Conservation (phyloP, 1,140 invertebrate genomes). For the Brachionus rotundiformis region DNA sequence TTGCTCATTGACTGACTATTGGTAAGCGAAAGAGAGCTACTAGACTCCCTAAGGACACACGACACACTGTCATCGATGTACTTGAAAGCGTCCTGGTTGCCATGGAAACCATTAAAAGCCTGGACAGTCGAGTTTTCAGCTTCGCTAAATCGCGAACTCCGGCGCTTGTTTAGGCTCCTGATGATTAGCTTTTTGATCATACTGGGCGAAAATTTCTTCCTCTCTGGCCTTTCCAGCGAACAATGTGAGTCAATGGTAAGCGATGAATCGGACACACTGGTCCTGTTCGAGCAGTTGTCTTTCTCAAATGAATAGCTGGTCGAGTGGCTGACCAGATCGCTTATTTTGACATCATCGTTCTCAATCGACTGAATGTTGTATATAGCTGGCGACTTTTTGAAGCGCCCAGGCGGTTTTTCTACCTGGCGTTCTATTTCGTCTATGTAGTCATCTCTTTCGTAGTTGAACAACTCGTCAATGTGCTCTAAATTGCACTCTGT, state of each 20-base stretch:
- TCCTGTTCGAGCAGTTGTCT: neutral
- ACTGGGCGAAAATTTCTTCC: neutral
- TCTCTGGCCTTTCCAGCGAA: neutral
- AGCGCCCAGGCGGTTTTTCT: neutral
- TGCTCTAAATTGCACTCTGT: neutral
- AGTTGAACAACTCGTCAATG: neutral
- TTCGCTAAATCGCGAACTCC: neutral
- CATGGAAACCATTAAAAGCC: neutral
- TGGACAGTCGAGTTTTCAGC: neutral
- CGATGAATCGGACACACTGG: neutral
- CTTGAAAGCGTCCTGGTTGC: neutral
- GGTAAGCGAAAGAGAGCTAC: neutral
- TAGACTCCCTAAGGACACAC: neutral
- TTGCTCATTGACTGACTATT: neutral
- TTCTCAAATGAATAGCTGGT: neutral
- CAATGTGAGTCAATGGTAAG: neutral
- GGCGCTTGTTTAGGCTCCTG: neutral
- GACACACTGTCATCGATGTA: constrained; percentile 23
- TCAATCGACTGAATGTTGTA: constrained; percentile 36
- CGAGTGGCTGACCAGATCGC: neutral
- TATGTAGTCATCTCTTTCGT: neutral
- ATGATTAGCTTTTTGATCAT: neutral
- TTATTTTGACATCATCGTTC: constrained; percentile 2
- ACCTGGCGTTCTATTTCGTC: neutral
- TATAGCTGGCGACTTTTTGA: constrained; percentile 27